A percentile compares a stretch with the other conserved stretches of the same genome.
phyloP scores from a whole-genome alignment of 2,888 invertebrate species.

The Chrysodeixis includens region DNA sequence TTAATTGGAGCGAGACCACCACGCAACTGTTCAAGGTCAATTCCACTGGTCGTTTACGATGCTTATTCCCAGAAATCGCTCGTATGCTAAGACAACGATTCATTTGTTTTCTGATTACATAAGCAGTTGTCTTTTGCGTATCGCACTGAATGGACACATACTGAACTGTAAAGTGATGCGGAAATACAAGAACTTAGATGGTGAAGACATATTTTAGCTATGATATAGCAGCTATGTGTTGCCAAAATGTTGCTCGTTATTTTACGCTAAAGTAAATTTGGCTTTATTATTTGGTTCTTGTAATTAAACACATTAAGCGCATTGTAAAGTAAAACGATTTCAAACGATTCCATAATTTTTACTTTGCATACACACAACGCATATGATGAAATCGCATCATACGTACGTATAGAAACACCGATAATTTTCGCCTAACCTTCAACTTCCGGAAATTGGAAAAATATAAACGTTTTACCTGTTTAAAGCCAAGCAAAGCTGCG shows the following conservation, averaged over 20 bases:
- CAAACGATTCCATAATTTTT: not conserved
- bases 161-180: not conserved
- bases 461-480: conserved; percentile 37
- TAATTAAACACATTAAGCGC: not conserved
- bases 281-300: not conserved
- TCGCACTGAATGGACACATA: not conserved
- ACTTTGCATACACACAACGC: not conserved
- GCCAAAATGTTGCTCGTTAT: too few relatives aligned
- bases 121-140: not conserved
- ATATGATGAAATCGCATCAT: not conserved
- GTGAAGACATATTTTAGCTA: not conserved
- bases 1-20: conserved; percentile 72
- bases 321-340: not conserved
- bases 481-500: conserved; percentile 24
- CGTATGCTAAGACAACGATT: not conserved
- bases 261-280: too few relatives aligned
- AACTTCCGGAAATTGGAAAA: conserved; percentile 46
- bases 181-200: not conserved
- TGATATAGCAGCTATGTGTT: too few relatives aligned
- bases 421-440: conserved; percentile 29
- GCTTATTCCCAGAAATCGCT: not conserved
- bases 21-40: conserved; percentile 71
- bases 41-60: conserved; percentile 10
- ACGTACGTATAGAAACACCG: conserved; percentile 2
- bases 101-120: not conserved